Base-by-base conservation (phyloP, 2,888 invertebrate genomes). In the Omphaloscelis lunosa region DNA sequence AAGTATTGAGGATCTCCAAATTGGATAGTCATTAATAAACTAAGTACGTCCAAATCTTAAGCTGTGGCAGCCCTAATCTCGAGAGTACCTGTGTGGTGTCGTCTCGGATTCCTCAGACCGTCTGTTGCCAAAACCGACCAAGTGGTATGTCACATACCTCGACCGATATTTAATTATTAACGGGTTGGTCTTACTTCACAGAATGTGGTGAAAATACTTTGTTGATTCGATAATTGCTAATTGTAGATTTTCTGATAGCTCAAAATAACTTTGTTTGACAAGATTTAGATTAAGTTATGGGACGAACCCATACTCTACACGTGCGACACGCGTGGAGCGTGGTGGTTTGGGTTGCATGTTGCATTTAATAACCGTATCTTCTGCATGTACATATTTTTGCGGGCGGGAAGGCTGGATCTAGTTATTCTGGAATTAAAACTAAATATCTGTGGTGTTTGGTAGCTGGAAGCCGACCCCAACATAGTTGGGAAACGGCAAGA, bases 61-160 rank as follows among this genome's bases (percentile, higher is more conserved):
- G 15, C 20, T 51, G 51, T 51, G 51, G 20, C 69, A 77, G 71
- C 72, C 77, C 72, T 71, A 73, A 23, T 63, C 5, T n/a, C 23
- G 23, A 45, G 61, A 45, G 62, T 75, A 85, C 77, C 71, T 78
- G 72, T 65, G 77, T 80, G 63, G 56, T 72, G 39, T 58, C 58
- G 74, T 73, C 80, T 71, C 72, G 29, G 39, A 83, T 80, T 80
- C 75, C 71, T 77, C 8, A 58, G 75, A 23, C 68, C 6, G 72
- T 58, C 75, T 17, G 72, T 66, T 85, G 86, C 85, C 85, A 85
- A 86, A 86, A 73, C 56, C 69, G 58, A 72, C 23, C 75, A 77
- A 85, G 75, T 80, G 68, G 80, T 71, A 77, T 77, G 75, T 72
- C 74, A 75, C 76, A 75, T 75, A 72, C 63, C 61, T 66, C 53